Conservation (phyloP, 2,888 invertebrate genomes). For the Sphaerophoria rueppellii region DNA sequence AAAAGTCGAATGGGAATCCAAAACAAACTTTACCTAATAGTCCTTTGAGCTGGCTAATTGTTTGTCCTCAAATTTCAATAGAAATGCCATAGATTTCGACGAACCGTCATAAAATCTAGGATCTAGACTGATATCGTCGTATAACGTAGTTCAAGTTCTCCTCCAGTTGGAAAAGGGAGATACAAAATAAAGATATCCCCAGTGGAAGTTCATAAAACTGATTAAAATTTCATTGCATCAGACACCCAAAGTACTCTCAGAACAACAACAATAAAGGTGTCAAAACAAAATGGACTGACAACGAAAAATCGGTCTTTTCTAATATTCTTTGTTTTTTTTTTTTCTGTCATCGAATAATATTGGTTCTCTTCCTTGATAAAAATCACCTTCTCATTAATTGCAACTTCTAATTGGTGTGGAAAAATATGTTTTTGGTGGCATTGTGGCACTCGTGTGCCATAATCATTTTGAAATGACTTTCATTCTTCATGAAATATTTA, state of each 20-base stretch:
- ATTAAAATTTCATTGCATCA: neutral
- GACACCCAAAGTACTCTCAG: conserved; percentile 11
- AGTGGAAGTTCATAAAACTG: too few relatives aligned
- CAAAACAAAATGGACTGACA: conserved; percentile 11
- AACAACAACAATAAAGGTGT: neutral
- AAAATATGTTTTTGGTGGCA: neutral
- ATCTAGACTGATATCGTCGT: too few relatives aligned
- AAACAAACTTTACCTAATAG: too few relatives aligned
- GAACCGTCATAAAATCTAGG: too few relatives aligned
- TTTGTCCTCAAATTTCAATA: too few relatives aligned
- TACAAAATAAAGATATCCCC: too few relatives aligned
- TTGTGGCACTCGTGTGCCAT: neutral
- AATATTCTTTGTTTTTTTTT: neutral
- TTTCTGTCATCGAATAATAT: neutral
- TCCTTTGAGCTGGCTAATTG: too few relatives aligned
- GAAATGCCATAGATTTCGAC: too few relatives aligned
- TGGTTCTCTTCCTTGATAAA: conserved; percentile 10
- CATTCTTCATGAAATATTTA: neutral
- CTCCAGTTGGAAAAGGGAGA: too few relatives aligned
- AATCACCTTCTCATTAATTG: conserved; percentile 21
- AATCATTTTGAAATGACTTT: conserved; percentile 8
- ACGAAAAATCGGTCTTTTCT: neutral
- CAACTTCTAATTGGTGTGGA: conserved; percentile 14
- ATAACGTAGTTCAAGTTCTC: too few relatives aligned
- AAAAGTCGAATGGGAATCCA: too few relatives aligned